A percentile compares a stretch with the other conserved stretches of the same genome.
Conservation (phyloP, 2,797 vertebrate genomes). For the Uromys caudimaculatus region DNA sequence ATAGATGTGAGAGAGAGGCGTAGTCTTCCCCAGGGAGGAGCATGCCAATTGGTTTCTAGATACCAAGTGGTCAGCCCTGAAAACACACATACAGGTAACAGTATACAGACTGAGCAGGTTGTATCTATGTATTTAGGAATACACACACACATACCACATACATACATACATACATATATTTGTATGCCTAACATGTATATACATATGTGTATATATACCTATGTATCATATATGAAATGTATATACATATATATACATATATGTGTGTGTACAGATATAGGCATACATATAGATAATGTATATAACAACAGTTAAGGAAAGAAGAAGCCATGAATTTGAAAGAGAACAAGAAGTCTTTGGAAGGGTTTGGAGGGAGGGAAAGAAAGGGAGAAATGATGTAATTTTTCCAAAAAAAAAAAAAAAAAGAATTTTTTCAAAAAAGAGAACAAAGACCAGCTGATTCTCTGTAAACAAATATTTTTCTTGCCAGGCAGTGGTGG, state of each 20-base stretch:
- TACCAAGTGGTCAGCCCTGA: not conserved
- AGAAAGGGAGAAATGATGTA: not conserved
- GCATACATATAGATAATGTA: not conserved
- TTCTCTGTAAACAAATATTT: not conserved
- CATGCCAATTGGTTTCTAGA: not conserved
- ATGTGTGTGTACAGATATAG: not conserved
- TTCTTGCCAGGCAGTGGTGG: too few relatives aligned
- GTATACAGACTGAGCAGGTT: not conserved
- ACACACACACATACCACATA: not conserved
- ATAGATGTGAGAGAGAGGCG: too few relatives aligned
- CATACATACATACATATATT: not conserved
- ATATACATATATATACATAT: not conserved
- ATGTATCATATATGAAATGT: too few relatives aligned
- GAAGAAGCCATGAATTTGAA: not conserved
- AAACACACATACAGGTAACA: not conserved
- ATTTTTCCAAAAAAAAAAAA: not conserved
- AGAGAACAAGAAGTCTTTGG: not conserved
- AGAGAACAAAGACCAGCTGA: not conserved
- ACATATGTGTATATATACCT: not conserved
- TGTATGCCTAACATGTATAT: not conserved
- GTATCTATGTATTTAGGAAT: not conserved
- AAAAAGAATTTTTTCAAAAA: not conserved
- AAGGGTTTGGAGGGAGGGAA: not conserved
- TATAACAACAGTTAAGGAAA: not conserved
- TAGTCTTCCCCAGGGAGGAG: not conserved